A percentile compares a stretch with the other conserved stretches of the same genome.
phyloP scores from a whole-genome alignment of 1,140 invertebrate species.

The Sogatella furcifera region DNA sequence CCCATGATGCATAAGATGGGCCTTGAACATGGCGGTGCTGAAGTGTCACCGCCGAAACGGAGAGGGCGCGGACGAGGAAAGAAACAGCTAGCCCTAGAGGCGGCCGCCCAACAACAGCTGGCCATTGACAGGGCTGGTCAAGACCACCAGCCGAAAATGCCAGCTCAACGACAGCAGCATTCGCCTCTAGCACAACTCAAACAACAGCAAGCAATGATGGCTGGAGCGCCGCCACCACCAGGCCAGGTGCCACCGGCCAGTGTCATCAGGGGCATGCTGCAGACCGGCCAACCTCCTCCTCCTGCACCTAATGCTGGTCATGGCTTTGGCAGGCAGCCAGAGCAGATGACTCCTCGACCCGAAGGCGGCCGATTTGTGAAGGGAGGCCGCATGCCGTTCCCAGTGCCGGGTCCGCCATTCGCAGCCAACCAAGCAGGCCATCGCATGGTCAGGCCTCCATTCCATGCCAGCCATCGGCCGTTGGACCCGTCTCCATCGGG shows the following conservation, averaged over 20 bases:
- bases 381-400: not conserved
- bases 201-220: too few relatives aligned
- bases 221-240: not conserved
- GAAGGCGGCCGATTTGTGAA: slow-evolving; percentile 25
- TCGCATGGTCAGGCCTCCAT: slow-evolving; percentile 22
- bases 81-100: slow-evolving; percentile 41
- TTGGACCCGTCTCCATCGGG: slow-evolving; percentile 44
- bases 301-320: slow-evolving; percentile 8
- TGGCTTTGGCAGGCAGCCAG: slow-evolving; percentile 26
- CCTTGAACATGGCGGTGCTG: not conserved
- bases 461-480: slow-evolving; percentile 41
- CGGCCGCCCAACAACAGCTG: slow-evolving; percentile 25
- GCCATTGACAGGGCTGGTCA: not conserved
- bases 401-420: not conserved
- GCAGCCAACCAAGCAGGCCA: not conserved
- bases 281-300: slow-evolving; percentile 27
- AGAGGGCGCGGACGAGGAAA: slow-evolving; percentile 43
- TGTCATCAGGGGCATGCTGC: slow-evolving; percentile 29
- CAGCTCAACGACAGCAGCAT: too few relatives aligned
- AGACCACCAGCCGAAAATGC: not conserved
- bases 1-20: not conserved
- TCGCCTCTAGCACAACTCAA: too few relatives aligned
- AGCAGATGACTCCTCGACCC: slow-evolving; percentile 20
- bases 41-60: slow-evolving; percentile 33
- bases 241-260: slow-evolving; percentile 3